Percentiles rank a stretch among this genome's conserved stretches.
Conservation (phyloP, 2,113 vertebrate species). For the Chionodraco myersi region DNA sequence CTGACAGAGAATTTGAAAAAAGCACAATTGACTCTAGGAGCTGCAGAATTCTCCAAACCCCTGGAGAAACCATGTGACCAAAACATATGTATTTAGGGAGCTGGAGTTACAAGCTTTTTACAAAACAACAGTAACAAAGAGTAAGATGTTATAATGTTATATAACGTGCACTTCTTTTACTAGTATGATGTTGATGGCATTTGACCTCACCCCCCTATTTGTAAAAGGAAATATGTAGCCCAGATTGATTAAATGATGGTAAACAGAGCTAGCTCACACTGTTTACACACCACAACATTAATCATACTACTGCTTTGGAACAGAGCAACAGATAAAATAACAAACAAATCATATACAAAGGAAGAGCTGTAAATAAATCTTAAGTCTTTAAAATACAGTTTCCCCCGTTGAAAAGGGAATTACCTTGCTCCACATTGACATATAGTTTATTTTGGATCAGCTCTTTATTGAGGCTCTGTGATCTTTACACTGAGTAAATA, state of each 20-base stretch:
- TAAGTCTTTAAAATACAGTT: background rate
- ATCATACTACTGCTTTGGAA: background rate
- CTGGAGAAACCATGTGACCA: background rate
- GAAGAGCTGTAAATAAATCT: background rate
- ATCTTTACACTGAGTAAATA: background rate
- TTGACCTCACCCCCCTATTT: background rate
- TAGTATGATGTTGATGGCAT: background rate
- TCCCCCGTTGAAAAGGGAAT: background rate
- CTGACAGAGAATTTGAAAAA: slow-evolving; percentile 1
- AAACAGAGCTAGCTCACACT: background rate
- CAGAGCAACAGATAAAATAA: background rate
- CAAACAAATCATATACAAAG: background rate
- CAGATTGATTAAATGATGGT: background rate
- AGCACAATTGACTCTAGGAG: background rate
- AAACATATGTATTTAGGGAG: background rate
- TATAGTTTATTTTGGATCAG: background rate
- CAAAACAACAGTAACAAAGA: background rate
- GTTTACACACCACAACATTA: background rate
- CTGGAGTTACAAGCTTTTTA: background rate
- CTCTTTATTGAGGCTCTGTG: background rate
- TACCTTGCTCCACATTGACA: background rate
- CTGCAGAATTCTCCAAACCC: background rate
- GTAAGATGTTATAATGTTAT: background rate
- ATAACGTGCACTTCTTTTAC: background rate
- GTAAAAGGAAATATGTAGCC: background rate